Percentiles rank a stretch among this genome's conserved stretches.
Evolutionary conservation across 2,797 vertebrate genomes (phyloP).

Genomic region (Lagodon rhomboides): DNA sequence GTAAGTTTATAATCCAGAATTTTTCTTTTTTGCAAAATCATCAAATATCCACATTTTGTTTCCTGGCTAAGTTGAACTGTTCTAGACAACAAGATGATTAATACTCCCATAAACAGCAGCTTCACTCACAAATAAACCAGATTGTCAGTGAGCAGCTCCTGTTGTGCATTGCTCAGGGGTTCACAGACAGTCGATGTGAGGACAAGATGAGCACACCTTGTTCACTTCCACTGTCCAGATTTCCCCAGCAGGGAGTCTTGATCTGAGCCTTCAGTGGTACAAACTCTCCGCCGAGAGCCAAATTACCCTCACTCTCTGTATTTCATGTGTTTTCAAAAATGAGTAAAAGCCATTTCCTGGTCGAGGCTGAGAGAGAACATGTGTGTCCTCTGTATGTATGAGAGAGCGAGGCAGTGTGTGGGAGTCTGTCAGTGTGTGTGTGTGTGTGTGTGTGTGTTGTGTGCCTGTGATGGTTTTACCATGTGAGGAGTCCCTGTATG

Average conservation of each 20-base stretch:
- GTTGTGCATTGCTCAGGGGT: conserved; percentile 6
- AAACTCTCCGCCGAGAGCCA: conserved; percentile 46
- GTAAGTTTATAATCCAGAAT: neutral
- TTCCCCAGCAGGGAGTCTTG: conserved; percentile 53
- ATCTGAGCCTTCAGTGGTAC: conserved; percentile 54
- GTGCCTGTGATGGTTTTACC: conserved; percentile 79
- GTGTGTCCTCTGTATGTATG: conserved; percentile 62
- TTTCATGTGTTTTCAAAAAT: conserved; percentile 63
- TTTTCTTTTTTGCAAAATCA: neutral
- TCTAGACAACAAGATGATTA: neutral
- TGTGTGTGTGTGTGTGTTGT: conserved; percentile 45
- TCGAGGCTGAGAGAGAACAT: conserved; percentile 66
- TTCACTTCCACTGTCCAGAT: conserved; percentile 52
- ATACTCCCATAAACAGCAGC: conserved; percentile 8
- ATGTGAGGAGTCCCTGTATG: conserved; percentile 75
- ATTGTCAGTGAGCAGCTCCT: conserved; percentile 18
- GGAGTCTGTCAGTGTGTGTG: conserved; percentile 44
- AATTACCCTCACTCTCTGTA: conserved; percentile 21
- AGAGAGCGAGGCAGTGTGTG: conserved; percentile 49
- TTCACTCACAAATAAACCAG: conserved; percentile 4
- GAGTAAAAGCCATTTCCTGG: conserved; percentile 78
- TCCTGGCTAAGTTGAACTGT: neutral
- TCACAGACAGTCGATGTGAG: conserved; percentile 15
- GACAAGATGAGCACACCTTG: conserved; percentile 48
- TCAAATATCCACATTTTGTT: neutral